Evolutionary conservation across 2,797 vertebrate genomes (phyloP).

Genomic region (Cottoperca gobio): DNA sequence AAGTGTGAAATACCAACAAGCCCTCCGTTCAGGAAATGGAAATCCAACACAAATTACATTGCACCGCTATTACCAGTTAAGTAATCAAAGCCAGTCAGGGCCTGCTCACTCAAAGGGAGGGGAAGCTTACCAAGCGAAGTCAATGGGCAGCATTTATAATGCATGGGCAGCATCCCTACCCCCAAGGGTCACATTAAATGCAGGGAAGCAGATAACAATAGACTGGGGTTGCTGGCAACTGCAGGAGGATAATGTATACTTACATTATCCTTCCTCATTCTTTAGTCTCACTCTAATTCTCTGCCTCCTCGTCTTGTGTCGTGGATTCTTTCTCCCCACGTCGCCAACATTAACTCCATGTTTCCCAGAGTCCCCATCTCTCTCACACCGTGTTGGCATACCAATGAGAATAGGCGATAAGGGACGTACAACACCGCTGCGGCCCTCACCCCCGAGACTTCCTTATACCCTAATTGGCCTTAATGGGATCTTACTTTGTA

Average conservation of each 20-base stretch:
- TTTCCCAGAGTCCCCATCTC: slow-evolving; percentile 1
- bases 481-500: slow-evolving; percentile 51
- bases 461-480: slow-evolving; percentile 50
- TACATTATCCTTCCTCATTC: slow-evolving; percentile 48
- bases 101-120: slow-evolving; percentile 19
- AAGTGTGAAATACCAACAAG: slow-evolving; percentile 27
- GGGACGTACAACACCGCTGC: slow-evolving; percentile 14
- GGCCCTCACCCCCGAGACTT: slow-evolving; percentile 19
- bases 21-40: slow-evolving; percentile 1
- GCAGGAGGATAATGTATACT: slow-evolving; percentile 68
- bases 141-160: slow-evolving; percentile 72
- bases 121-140: slow-evolving; percentile 41
- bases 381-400: slow-evolving; percentile 39
- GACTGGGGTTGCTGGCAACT: slow-evolving; percentile 73
- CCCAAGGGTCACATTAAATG: slow-evolving; percentile 81
- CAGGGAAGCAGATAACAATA: slow-evolving; percentile 80
- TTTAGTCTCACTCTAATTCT: slow-evolving; percentile 43
- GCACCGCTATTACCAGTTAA: slow-evolving; percentile 14
- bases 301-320: slow-evolving; percentile 3
- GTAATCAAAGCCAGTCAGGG: slow-evolving; percentile 24
- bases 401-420: slow-evolving; percentile 50
- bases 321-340: background rate
- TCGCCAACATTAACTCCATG: no score
- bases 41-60: slow-evolving; percentile 23
- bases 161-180: slow-evolving; percentile 64